A percentile compares a stretch with the other conserved stretches of the same genome.
phyloP scores from a whole-genome alignment of 2,797 vertebrate species.

The Craterocephalus amniculus region DNA sequence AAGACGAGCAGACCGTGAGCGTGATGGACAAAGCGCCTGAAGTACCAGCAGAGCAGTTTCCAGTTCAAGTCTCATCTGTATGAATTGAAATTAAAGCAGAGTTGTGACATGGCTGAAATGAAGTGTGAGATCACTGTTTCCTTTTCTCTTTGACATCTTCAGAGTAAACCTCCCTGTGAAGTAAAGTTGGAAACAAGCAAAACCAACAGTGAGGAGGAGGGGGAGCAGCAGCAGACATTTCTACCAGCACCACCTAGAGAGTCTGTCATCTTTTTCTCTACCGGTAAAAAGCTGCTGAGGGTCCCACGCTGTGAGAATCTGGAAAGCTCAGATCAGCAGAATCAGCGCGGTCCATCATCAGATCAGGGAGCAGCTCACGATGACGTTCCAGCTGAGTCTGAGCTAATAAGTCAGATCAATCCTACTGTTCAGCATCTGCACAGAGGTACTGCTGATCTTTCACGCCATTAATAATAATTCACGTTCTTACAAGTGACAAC shows the following conservation, averaged over 20 bases:
- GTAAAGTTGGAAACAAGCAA: slow-evolving; percentile 9
- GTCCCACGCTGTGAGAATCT: slow-evolving; percentile 45
- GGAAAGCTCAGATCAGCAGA: slow-evolving; percentile 9
- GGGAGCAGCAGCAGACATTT: slow-evolving; percentile 55
- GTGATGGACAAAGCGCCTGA: slow-evolving; percentile 32
- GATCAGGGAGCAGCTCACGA: neutral
- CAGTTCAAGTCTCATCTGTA: slow-evolving; percentile 51
- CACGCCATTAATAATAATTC: neutral
- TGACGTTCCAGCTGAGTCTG: slow-evolving; percentile 2
- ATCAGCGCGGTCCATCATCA: slow-evolving; percentile 4
- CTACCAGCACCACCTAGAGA: slow-evolving; percentile 73
- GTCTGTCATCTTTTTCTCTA: slow-evolving; percentile 85
- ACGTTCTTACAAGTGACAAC: neutral
- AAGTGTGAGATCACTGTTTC: neutral
- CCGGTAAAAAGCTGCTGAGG: slow-evolving; percentile 69
- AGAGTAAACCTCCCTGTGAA: slow-evolving; percentile 53
- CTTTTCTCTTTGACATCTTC: neutral
- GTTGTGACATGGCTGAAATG: neutral
- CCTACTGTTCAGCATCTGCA: slow-evolving; percentile 27
- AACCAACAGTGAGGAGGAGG: neutral
- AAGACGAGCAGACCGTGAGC: slow-evolving; percentile 45
- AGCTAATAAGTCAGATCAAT: slow-evolving; percentile 5
- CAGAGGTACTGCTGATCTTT: slow-evolving; percentile 52
- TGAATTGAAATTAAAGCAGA: slow-evolving; percentile 2
- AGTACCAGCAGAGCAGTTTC: slow-evolving; percentile 27